phyloP scores from a whole-genome alignment of 2,888 invertebrate genomes.

The Dione juno region DNA sequence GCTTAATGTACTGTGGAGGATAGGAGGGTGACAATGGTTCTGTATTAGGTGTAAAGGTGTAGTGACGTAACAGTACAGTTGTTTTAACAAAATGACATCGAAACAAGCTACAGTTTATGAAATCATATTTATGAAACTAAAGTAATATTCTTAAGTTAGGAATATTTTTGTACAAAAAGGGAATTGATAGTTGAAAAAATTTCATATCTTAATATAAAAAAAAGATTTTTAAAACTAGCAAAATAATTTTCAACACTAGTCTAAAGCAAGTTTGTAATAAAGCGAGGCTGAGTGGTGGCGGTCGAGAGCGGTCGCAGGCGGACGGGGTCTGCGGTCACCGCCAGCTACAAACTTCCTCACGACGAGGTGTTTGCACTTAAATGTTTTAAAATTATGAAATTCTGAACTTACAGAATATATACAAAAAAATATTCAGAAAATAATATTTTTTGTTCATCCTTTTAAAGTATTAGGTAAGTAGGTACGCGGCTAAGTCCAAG shows the following conservation, averaged over 20 bases:
- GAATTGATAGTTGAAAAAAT: not conserved
- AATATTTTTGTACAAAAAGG: too few species aligned
- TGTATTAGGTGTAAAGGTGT: too few species aligned
- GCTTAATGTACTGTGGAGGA: not conserved
- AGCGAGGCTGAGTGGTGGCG: not conserved
- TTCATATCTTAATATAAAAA: not conserved
- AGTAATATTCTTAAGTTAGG: too few species aligned
- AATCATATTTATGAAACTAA: too few species aligned
- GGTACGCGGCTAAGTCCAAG: conserved; percentile 19
- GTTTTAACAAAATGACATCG: too few species aligned
- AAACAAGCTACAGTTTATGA: too few species aligned
- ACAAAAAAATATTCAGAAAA: too few species aligned
- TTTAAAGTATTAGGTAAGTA: conserved; percentile 24
- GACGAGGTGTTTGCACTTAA: conserved; percentile 7
- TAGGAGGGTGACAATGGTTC: not conserved
- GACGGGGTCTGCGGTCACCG: conserved; percentile 34
- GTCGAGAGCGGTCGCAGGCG: conserved; percentile 6
- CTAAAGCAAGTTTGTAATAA: not conserved
- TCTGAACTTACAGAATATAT: too few species aligned
- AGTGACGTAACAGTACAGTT: too few species aligned
- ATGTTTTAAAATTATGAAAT: conserved; percentile 4
- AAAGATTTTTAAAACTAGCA: not conserved
- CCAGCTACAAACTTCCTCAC: conserved; percentile 18
- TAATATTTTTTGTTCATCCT: not conserved
- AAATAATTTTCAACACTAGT: too few species aligned